These are phyloP conservation scores for Xestia ashworthii DNA, from an alignment of 2,888 invertebrate species.

Conservation along the genomic window DNA sequence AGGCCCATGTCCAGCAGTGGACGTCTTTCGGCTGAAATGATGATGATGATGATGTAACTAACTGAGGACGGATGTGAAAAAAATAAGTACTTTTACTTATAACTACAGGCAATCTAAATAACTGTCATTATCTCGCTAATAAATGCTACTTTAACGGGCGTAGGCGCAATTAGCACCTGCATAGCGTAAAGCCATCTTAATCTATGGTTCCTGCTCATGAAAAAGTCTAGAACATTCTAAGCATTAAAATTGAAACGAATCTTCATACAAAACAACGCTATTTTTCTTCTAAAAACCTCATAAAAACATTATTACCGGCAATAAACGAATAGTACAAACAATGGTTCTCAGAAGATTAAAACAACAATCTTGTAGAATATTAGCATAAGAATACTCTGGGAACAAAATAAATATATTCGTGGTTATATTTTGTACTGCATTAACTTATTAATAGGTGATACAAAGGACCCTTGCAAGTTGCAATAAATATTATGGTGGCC, in stretches of 20 bases:
- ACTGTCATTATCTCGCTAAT: neutral
- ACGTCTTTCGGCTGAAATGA: too few relatives aligned
- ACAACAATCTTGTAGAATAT: slow-evolving; percentile 36
- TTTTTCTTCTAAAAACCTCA: neutral
- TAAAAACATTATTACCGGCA: slow-evolving; percentile 41
- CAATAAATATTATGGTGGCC: slow-evolving; percentile 80
- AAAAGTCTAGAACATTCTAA: neutral
- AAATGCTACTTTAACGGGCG: neutral
- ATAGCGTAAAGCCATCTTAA: neutral
- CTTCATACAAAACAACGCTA: neutral
- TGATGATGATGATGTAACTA: too few relatives aligned
- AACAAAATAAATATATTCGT: slow-evolving; percentile 41
- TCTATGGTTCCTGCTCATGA: too few relatives aligned
- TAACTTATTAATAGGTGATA: slow-evolving; percentile 62
- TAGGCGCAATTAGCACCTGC: neutral
- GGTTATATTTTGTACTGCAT: slow-evolving; percentile 12
- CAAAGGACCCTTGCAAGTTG: slow-evolving; percentile 75
- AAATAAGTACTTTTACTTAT: neutral
- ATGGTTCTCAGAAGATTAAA: slow-evolving; percentile 44
- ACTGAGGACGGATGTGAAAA: neutral
- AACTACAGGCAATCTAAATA: neutral
- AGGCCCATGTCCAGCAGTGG: too few relatives aligned
- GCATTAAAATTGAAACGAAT: neutral
- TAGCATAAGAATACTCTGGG: slow-evolving; percentile 52
- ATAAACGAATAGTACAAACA: slow-evolving; percentile 29